Evolutionary conservation across 1,140 invertebrate species (phyloP), one percentile per base, ranked within the genome.

Genomic region (Lepidotrigona ventralis): DNA sequence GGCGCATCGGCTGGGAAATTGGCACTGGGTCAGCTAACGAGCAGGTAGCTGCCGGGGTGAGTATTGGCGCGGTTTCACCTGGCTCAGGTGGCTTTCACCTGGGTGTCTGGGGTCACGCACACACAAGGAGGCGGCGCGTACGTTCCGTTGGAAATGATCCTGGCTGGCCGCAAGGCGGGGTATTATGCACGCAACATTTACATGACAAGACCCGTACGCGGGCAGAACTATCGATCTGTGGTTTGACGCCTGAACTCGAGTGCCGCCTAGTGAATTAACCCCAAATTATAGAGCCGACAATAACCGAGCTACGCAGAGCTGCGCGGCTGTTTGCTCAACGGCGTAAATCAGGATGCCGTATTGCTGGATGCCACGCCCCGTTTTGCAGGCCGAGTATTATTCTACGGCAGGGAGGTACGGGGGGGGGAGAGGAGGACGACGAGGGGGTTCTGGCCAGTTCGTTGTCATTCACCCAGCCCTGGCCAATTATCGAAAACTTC

Each of bases 281-380:
- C 91, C 91, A 93, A 94, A 94, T 94, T 94, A 93, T 92, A 93
- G 92, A 90, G 89, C 90, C 90, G 91, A 93, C 92, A 92, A 93
- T 94, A 93, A 93, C 91, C 90, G 90, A 87, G 84, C 29, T 39
- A 79, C 73, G 60, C 75, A 51, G 64, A 72, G 79, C 68, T 73
- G 77, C 75, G 64, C 86, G 83, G 83, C 77, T 90, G 91, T 92
- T 93, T 93, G 90, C 88, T 89, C 85, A 87, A 46, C 83, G 86
- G 90, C 86, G 91, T 93, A 93, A 93, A 93, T 93, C 91, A 93
- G 90, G 88, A 89, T 90, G 74, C 73, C 72, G 84, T 83, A 87
- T 86, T 89, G 86, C 86, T 58, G 68, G 54, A 71, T 83, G 85
- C 89, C 88, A 90, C 90, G 88, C 92, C 91, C 90, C 89, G 39